Base-by-base conservation (phyloP, 2,888 invertebrate species). In the Crepidodera aurea region DNA sequence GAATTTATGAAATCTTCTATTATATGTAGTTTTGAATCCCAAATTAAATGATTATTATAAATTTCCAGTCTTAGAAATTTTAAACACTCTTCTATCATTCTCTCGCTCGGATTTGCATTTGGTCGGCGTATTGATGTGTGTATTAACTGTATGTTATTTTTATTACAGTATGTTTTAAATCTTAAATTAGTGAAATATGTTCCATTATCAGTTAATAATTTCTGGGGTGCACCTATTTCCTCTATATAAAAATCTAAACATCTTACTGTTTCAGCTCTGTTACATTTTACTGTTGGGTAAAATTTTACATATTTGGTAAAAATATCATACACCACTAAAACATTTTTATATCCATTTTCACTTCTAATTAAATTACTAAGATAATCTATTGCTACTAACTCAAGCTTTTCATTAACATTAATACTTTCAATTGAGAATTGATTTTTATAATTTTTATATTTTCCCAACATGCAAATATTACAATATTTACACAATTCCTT, bases 1-100 rank as follows among this genome's bases (percentile, higher is more conserved):
- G 39, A 12, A 37, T 58, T 58, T 8, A 39, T 13, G 37, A 46
- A 58, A 19, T 27, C n/a, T 25, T 58, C 53, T 6, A 60, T 18
- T 3, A 32, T 22, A 6, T 2, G 1, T 22, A 53, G 8, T 12
- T 44, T 34, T 12, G 40, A 3, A 13, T 53, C 53, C 60, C 46
- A 60, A 6, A 10, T 2, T 18, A 6, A n/a, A 42, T 44, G 40
- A 8, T 55, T 18, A 29, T 42, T 3, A 15, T 27, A 7, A 8
- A 13, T 13, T 51, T 18, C 6, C 12, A 29, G 8, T 42, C 55
- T 51, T 51, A 16, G 37, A 51, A 29, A 51, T 37, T 29, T 51
- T 7, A 22, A 13, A 37, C 29, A 29, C 8, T 29, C 29, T 29
- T 29, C 29, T 8, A 29, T 29, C 10, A 22, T 29, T 29, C 29